A percentile compares a stretch with the other conserved stretches of the same genome.
Evolutionary conservation across 2,797 vertebrate species (phyloP).

Genomic region (Gymnodraco acuticeps): DNA sequence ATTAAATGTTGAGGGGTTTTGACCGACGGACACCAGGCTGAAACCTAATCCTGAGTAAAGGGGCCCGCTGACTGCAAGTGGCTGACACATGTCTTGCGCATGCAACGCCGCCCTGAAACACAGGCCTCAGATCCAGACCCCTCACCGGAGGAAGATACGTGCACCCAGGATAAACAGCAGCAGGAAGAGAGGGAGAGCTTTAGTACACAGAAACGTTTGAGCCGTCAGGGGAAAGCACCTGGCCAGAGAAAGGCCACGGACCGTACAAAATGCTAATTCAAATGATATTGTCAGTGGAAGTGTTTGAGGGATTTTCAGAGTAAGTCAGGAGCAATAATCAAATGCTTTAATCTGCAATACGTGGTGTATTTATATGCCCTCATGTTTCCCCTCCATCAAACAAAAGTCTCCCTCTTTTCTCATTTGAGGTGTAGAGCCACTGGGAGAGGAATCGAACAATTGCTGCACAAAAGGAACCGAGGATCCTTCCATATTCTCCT

Average conservation of each 20-base stretch:
- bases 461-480: conserved; percentile 87
- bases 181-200: neutral
- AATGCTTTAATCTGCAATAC: conserved; percentile 6
- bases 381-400: conserved; percentile 33
- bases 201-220: neutral
- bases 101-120: conserved; percentile 62
- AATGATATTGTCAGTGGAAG: neutral
- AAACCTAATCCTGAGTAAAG: conserved; percentile 74
- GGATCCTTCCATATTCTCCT: conserved; percentile 89
- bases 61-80: conserved; percentile 74
- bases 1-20: conserved; percentile 72
- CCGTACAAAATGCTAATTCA: neutral
- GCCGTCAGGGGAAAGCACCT: conserved; percentile 10
- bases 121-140: conserved; percentile 61
- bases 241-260: conserved; percentile 1
- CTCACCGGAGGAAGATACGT: conserved; percentile 65
- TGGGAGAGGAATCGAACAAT: conserved; percentile 84
- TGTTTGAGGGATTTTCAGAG: neutral
- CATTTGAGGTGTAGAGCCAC: conserved; percentile 78
- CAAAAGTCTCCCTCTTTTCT: conserved; percentile 73
- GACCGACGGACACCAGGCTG: conserved; percentile 73
- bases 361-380: conserved; percentile 6
- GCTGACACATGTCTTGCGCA: conserved; percentile 80
- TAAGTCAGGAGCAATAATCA: neutral
- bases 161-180: conserved; percentile 59